Evolutionary conservation across 2,888 invertebrate genomes (phyloP).

Genomic region (Calliopum simillimum): DNA sequence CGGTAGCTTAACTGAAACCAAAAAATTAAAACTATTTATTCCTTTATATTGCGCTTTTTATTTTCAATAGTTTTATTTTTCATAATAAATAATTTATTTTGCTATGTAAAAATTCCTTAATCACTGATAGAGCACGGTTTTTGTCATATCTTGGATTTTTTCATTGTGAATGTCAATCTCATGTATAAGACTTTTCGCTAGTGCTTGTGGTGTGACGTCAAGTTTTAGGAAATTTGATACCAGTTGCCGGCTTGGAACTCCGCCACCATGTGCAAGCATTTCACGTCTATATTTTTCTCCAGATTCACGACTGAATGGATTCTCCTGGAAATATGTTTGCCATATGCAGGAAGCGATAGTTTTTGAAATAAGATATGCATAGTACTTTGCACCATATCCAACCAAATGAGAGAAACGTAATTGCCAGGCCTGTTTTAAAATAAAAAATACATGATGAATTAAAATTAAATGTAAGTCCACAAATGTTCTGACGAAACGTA

Average conservation of each 20-base stretch:
- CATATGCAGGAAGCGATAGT: conserved; percentile 94
- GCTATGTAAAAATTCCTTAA: too few species aligned
- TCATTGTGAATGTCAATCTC: conserved; percentile 77
- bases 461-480: not conserved
- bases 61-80: not conserved
- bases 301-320: conserved; percentile 81
- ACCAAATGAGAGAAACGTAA: conserved; percentile 95
- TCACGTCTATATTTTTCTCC: conserved; percentile 83
- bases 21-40: not conserved
- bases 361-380: conserved; percentile 95
- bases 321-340: conserved; percentile 84
- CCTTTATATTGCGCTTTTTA: not conserved
- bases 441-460: conserved; percentile 25
- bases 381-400: conserved; percentile 99
- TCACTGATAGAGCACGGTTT: conserved; percentile 20
- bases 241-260: conserved; percentile 81
- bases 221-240: conserved; percentile 83
- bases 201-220: conserved; percentile 78
- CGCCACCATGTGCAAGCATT: conserved; percentile 89
- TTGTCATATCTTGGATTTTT: conserved; percentile 62
- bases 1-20: not conserved
- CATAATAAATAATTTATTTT: not conserved
- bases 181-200: conserved; percentile 84
- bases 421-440: conserved; percentile 84
- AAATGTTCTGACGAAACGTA: not conserved